These are phyloP conservation scores for Helarctos malayanus DNA, from an alignment of 2,797 vertebrate genomes.

Conservation along the genomic window DNA sequence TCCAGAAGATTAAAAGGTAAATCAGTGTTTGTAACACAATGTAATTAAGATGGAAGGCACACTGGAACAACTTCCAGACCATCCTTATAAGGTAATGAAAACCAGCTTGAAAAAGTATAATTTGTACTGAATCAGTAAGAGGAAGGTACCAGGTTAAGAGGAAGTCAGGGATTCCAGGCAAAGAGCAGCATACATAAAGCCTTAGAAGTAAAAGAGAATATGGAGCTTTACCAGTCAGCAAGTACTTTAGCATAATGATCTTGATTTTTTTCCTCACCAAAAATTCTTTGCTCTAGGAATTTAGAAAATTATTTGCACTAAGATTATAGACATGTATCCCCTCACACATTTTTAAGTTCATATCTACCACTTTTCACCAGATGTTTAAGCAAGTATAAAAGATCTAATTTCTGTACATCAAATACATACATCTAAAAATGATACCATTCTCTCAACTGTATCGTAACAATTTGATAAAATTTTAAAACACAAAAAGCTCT, in stretches of 20 bases:
- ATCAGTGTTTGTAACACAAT: neutral
- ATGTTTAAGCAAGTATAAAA: neutral
- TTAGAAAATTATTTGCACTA: constrained; percentile 7
- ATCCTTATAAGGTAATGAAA: neutral
- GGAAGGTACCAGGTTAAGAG: neutral
- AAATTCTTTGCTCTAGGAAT: neutral
- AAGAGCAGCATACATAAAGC: neutral
- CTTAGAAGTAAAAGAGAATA: neutral
- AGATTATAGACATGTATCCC: neutral
- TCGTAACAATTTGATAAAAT: neutral
- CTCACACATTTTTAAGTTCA: neutral
- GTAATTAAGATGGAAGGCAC: neutral
- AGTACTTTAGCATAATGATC: neutral
- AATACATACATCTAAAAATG: constrained; percentile 18
- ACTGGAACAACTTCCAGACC: neutral
- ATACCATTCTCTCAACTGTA: neutral
- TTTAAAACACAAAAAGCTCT: constrained; percentile 1
- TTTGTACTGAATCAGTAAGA: neutral
- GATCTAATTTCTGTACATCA: neutral
- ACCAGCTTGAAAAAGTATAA: neutral
- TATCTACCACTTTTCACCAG: neutral
- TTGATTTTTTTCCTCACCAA: neutral
- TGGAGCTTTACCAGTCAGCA: neutral
- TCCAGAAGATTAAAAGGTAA: neutral
- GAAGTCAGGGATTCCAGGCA: neutral